Conservation (phyloP, 1,140 invertebrate genomes). For the Platorchestia sp. region DNA sequence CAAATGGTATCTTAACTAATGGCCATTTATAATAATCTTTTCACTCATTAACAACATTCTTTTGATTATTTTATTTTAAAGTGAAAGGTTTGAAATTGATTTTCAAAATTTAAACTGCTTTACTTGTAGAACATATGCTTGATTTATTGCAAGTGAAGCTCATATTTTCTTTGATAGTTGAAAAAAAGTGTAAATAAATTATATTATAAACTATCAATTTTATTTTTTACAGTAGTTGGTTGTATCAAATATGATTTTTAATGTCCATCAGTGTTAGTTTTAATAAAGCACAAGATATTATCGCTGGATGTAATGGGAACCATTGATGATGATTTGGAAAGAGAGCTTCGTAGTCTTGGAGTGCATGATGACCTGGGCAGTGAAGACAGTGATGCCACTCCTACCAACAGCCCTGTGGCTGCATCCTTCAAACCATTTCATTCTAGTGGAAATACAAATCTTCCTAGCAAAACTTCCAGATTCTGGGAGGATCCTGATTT, state of each 20-base stretch:
- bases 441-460: constrained; percentile 57
- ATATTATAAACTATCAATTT: neutral
- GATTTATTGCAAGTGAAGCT: neutral
- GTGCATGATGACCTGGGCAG: constrained; percentile 64
- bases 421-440: constrained; percentile 58
- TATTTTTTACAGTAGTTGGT: neutral
- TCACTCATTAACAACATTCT: too few species aligned
- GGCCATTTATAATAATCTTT: too few species aligned
- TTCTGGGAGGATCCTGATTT: constrained; percentile 49
- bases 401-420: constrained; percentile 61
- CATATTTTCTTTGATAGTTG: neutral
- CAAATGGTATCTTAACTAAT: too few species aligned
- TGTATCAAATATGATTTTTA: neutral
- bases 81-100: too few species aligned
- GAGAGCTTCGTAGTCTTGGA: constrained; percentile 62
- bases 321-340: constrained; percentile 63
- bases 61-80: too few species aligned
- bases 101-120: neutral
- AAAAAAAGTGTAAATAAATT: neutral
- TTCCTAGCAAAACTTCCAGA: constrained; percentile 32
- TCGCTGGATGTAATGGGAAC: neutral
- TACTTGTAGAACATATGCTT: neutral
- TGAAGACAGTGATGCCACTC: constrained; percentile 66
- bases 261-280: neutral
- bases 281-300: neutral